A percentile compares a stretch with the other conserved stretches of the same genome.
These are phyloP conservation scores for Cheilosia urbana DNA, from an alignment of 2,888 invertebrate species.

Conservation along the genomic window DNA sequence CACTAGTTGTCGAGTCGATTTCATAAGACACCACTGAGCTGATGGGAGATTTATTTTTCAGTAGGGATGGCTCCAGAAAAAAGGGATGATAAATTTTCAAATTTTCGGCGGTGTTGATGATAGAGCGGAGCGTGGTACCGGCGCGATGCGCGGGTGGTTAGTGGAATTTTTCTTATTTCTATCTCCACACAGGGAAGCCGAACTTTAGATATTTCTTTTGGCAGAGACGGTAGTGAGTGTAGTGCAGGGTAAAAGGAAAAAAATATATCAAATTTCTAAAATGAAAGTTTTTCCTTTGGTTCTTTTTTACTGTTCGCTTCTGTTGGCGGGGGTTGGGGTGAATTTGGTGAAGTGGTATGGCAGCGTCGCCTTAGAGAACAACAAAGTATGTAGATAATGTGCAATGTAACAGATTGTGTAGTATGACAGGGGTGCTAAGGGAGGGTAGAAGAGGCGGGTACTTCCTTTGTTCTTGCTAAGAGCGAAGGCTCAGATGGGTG, in stretches of 20 bases:
- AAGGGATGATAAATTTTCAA: slow-evolving; percentile 72
- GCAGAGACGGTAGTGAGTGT: slow-evolving; percentile 44
- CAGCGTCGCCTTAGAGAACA: slow-evolving; percentile 55
- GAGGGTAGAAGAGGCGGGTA: slow-evolving; percentile 12
- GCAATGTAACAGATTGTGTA: slow-evolving; percentile 72
- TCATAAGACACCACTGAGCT: slow-evolving; percentile 63
- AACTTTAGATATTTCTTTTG: slow-evolving; percentile 67
- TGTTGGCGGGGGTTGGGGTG: neutral
- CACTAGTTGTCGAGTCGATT: slow-evolving; percentile 69
- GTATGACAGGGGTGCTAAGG: slow-evolving; percentile 7
- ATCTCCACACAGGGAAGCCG: slow-evolving; percentile 36
- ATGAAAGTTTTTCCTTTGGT: slow-evolving; percentile 64
- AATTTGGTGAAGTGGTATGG: neutral
- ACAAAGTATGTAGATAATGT: slow-evolving; percentile 65
- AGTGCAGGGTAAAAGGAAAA: slow-evolving; percentile 19
- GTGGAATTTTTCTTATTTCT: slow-evolving; percentile 60
- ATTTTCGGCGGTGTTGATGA: slow-evolving; percentile 69
- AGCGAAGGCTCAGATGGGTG: slow-evolving; percentile 34
- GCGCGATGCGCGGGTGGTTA: slow-evolving; percentile 26
- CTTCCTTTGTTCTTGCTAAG: slow-evolving; percentile 56
- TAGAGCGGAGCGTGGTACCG: slow-evolving; percentile 56
- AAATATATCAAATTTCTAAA: slow-evolving; percentile 68
- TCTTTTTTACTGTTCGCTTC: slow-evolving; percentile 46
- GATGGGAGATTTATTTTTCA: slow-evolving; percentile 69
- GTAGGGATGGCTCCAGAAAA: slow-evolving; percentile 38